Evolutionary conservation across 1,140 invertebrate species (phyloP), one percentile per base, ranked within the genome.

Genomic region (Leptonema lineaticorne): DNA sequence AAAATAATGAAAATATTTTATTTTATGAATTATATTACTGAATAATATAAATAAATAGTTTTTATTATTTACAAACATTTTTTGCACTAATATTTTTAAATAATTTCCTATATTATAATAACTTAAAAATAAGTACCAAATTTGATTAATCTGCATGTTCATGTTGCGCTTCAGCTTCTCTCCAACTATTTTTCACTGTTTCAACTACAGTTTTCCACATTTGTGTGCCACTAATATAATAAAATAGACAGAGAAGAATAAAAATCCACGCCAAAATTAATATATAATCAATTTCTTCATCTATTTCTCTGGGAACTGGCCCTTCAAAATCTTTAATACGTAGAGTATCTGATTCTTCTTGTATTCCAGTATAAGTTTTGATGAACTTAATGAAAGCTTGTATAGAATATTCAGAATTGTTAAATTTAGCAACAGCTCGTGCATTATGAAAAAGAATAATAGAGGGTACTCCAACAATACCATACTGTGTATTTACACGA

Each of bases 401-500:
- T 26, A 95, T 83, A 16, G 87, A 91, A 72, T 93, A 92, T 57
- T 91, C 86, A 9, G 92, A 91, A 18, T 89, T 89, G 82, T 97
- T 96, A 70, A 92, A 96, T 81, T 93, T 92, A 0, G 89, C 90
- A 27, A 93, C 86, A 24, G 93, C 87, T 76, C 92, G 87, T 0
- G 93, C 93, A 82, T 96, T 96, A 76, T 98, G 95, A 74, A 97
- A 94, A 62, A 98, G 83, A 79, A 97, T 87, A 9, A 98, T 78
- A 30, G 94, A 96, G 37, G 95, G 95, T 24, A 97, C 90, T 18
- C 93, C 93, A n/a, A 96, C 89, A 70, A 97, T 92, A 18, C 95
- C 95, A 84, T 94, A 96, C 75, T 94, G 91, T 0, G 94, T 92
- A 80, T 96, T 96, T 29, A 95, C 91, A 50, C 90, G 88, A 72